A percentile compares a stretch with the other conserved stretches of the same genome.
These are phyloP conservation scores for Acanthopagrus latus DNA, from an alignment of 2,797 vertebrate species.

Conservation along the genomic window DNA sequence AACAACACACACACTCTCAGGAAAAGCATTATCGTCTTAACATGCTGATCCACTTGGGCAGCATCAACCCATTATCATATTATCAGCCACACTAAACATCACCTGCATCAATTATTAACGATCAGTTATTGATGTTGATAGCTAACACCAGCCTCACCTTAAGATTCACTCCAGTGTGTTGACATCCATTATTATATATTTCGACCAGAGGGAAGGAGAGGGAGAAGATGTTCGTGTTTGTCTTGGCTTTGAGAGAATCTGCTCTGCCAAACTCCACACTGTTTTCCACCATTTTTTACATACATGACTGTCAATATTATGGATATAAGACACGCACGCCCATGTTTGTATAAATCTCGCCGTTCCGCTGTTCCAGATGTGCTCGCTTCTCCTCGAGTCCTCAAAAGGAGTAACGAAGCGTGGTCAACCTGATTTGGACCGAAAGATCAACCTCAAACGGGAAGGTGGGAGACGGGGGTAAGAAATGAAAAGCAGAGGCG, in stretches of 20 bases:
- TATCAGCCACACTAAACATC: slow-evolving; percentile 35
- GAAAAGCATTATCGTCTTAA: slow-evolving; percentile 34
- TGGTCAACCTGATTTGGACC: background rate
- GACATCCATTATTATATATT: slow-evolving; percentile 17
- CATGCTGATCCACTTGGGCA: slow-evolving; percentile 35
- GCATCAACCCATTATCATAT: slow-evolving; percentile 35
- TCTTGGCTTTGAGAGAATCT: slow-evolving; percentile 10
- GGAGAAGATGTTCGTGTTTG: background rate
- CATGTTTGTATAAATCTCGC: slow-evolving; percentile 1
- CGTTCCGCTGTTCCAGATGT: background rate
- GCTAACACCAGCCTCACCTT: slow-evolving; percentile 39
- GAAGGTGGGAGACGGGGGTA: background rate
- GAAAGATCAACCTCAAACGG: background rate
- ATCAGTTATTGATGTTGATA: slow-evolving; percentile 47
- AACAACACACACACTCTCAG: slow-evolving; percentile 22
- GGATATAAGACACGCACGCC: slow-evolving; percentile 15
- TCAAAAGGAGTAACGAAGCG: slow-evolving; percentile 28
- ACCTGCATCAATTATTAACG: slow-evolving; percentile 51
- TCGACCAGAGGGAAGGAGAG: slow-evolving; percentile 26
- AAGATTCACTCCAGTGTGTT: slow-evolving; percentile 27
- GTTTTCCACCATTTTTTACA: slow-evolving; percentile 5
- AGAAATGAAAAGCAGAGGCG: background rate
- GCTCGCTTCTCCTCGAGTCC: slow-evolving; percentile 43
- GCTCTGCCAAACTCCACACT: slow-evolving; percentile 2
- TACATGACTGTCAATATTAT: slow-evolving; percentile 4